phyloP scores from a whole-genome alignment of 2,797 vertebrate species.

The Pangasius larnaudii region DNA sequence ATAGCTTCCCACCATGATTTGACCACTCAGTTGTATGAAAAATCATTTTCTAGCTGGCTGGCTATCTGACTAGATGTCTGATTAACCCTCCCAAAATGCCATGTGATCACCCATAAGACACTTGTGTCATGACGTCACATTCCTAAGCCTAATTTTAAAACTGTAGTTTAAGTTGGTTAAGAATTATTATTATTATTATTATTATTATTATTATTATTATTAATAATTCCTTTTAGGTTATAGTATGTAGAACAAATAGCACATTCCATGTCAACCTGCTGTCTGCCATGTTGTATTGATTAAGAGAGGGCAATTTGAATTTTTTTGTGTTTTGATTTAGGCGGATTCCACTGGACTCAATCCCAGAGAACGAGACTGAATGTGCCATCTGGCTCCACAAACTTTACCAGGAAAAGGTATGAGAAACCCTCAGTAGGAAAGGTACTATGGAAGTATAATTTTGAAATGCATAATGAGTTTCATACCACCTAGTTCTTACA shows the following conservation, averaged over 20 bases:
- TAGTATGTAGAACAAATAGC: background rate
- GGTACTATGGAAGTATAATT: background rate
- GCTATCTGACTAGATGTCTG: background rate
- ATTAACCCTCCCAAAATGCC: background rate
- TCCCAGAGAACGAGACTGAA: conserved; percentile 88
- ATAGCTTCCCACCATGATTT: background rate
- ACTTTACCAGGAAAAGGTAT: conserved; percentile 96
- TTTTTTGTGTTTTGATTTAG: conserved; percentile 67
- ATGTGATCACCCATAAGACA: background rate
- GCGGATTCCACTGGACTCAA: conserved; percentile 87
- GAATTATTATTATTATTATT: background rate
- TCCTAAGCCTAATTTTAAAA: background rate
- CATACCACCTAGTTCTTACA: background rate
- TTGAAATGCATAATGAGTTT: background rate
- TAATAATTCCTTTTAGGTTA: background rate
- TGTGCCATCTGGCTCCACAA: conserved; percentile 93
- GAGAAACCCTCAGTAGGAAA: conserved; percentile 17
- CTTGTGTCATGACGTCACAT: background rate
- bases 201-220: background rate
- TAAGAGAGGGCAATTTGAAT: background rate
- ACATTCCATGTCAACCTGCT: background rate
- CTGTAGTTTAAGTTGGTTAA: background rate
- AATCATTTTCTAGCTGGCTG: background rate
- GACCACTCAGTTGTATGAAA: background rate
- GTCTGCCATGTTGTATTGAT: background rate